Evolutionary conservation across 1,140 invertebrate genomes (phyloP), one percentile per base, ranked within the genome.

Genomic region (Eulimnadia texana): DNA sequence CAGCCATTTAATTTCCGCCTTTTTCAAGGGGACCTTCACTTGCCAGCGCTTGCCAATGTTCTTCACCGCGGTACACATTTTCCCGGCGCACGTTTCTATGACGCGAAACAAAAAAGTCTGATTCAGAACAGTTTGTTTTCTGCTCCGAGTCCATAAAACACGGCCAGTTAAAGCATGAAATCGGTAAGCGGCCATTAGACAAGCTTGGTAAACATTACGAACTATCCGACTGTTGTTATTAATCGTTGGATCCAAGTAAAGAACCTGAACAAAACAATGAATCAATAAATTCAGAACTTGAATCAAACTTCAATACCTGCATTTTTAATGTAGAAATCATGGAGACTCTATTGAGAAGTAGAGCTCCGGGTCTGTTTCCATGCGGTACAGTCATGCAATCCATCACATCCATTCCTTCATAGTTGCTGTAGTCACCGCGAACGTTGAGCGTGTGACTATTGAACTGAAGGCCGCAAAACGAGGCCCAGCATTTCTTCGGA

Each of bases 271-370:
- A 27, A 52, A 52, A 52, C 23, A 9, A 52, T n/a, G n/a, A n/a
- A 1, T 0, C 11, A 28, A 16, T 22, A 57, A 29, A 29, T 20
- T 29, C 25, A 57, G 27, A 28, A 0, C 28, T 1, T 54, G n/a
- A 3, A 25, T 20, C 3, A 0, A 3, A 23, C 16, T 13, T 11
- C 13, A 23, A 16, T 9, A 57, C 55, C 28, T 57, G 27, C n/a
- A 57, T 28, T 57, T 57, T 57, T 19, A 57, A 20, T 57, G 55
- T 57, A 19, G 55, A 57, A 29, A 57, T 57, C n/a, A 27, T 33
- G 27, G 22, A 33, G 11, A 57, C 13, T n/a, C 55, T 23, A 13
- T 57, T 57, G 25, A 27, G 28, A 11, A 57, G 33, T 19, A 57
- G 22, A 16, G 22, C 10, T 6, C 55, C 55, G 0, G 55, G 55